These are phyloP conservation scores for Amphipyra tragopoginis DNA, from an alignment of 2,888 invertebrate genomes.

Conservation along the genomic window DNA sequence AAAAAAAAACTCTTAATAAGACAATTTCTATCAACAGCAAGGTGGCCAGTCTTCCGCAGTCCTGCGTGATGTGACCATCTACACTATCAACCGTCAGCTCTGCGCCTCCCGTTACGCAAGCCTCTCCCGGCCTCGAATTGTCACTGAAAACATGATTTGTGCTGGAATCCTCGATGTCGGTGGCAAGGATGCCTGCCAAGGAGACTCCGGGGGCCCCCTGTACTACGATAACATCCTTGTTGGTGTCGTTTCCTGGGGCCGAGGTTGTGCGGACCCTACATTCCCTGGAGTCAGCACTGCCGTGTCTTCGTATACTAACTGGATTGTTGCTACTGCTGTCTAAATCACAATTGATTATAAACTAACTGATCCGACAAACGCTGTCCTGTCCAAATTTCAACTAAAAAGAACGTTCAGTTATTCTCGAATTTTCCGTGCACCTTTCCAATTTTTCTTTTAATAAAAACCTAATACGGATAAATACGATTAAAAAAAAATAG, in stretches of 20 bases:
- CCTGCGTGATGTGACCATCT: conserved; percentile 68
- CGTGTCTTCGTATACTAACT: conserved; percentile 68
- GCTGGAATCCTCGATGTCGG: conserved; percentile 70
- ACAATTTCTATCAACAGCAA: conserved; percentile 53
- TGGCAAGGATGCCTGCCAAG: conserved; percentile 73
- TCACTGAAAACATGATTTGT: conserved; percentile 75
- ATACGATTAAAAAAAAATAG: too few relatives aligned
- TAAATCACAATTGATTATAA: conserved; percentile 17
- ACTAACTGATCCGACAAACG: too few relatives aligned
- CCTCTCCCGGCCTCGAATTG: conserved; percentile 23
- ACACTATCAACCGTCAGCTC: conserved; percentile 66
- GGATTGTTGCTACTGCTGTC: conserved; percentile 60
- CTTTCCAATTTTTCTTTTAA: too few relatives aligned
- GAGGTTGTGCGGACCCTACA: conserved; percentile 75
- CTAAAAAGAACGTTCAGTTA: too few relatives aligned
- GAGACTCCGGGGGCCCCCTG: conserved; percentile 77
- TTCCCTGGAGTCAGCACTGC: conserved; percentile 83
- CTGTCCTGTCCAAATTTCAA: too few relatives aligned
- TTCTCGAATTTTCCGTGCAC: too few relatives aligned
- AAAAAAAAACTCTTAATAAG: too few relatives aligned
- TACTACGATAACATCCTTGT: conserved; percentile 71
- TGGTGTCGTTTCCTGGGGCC: conserved; percentile 83
- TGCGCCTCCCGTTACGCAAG: conserved; percentile 69
- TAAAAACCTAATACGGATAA: too few relatives aligned
- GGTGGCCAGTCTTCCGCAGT: conserved; percentile 57